Percentiles rank a stretch among this genome's conserved stretches.
Evolutionary conservation across 2,113 vertebrate species (phyloP).

Genomic region (Lepidothrix coronata): DNA sequence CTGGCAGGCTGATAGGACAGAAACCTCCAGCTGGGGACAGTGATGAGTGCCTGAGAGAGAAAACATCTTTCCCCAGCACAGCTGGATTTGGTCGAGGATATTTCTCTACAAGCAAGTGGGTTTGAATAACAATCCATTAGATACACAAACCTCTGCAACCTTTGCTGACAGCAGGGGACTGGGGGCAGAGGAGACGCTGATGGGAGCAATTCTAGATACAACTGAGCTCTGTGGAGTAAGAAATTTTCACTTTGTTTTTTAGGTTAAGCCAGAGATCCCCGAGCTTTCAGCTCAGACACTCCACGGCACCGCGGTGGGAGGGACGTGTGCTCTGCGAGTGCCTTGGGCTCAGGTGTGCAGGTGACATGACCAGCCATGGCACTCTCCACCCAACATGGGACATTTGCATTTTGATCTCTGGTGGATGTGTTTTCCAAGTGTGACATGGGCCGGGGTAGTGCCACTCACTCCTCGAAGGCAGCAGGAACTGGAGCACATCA

Average conservation of each 20-base stretch:
- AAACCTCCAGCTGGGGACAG: background rate
- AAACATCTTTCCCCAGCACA: background rate
- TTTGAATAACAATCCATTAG: background rate
- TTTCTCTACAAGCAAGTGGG: background rate
- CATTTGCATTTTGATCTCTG: background rate
- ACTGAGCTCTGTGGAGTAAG: background rate
- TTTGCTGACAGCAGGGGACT: background rate
- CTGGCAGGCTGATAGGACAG: background rate
- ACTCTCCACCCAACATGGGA: too few species aligned
- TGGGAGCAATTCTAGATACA: background rate
- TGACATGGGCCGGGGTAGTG: background rate
- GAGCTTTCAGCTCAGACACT: background rate
- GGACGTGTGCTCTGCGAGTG: accelerated
- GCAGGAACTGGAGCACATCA: background rate
- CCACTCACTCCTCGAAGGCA: accelerated
- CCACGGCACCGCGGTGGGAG: accelerated
- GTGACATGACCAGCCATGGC: background rate
- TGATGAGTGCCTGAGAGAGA: background rate
- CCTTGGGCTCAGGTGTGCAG: background rate
- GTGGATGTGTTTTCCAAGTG: background rate
- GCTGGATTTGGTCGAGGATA: background rate
- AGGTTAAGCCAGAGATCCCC: background rate
- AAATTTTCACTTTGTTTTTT: background rate
- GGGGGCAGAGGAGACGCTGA: background rate
- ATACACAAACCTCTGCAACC: background rate